These are phyloP conservation scores for Lagenorhynchus albirostris DNA, from an alignment of 2,113 vertebrate species.

Conservation along the genomic window DNA sequence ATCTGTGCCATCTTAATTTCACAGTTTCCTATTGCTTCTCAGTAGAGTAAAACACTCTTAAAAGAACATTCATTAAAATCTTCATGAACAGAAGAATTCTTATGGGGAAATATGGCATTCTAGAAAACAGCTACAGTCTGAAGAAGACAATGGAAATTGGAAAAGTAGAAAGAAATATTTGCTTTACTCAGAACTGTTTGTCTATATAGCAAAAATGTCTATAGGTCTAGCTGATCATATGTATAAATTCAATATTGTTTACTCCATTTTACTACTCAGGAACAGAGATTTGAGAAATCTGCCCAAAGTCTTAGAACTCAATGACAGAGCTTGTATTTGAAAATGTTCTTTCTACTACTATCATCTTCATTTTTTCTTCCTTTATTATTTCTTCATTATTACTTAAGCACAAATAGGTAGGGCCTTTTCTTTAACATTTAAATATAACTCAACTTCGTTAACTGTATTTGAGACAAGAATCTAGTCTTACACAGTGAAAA, in stretches of 20 bases:
- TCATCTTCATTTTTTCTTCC: neutral
- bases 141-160: slow-evolving; percentile 14
- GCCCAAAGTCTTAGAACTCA: neutral
- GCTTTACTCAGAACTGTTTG: neutral
- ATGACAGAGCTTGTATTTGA: neutral
- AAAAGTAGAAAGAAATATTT: slow-evolving; percentile 8
- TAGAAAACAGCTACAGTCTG: slow-evolving; percentile 13
- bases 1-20: neutral
- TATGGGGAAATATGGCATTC: neutral
- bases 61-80: slow-evolving; percentile 4
- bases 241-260: neutral
- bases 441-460: neutral
- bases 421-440: neutral
- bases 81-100: slow-evolving; percentile 4
- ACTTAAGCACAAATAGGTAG: neutral
- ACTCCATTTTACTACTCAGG: neutral
- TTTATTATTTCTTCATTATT: neutral
- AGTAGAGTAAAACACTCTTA: neutral
- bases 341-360: neutral
- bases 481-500: neutral
- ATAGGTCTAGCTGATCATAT: neutral
- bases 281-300: neutral
- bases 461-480: neutral
- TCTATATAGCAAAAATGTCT: neutral
- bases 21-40: neutral